Evolutionary conservation across 2,888 invertebrate species (phyloP).

Genomic region (Hoplodrina ambigua): DNA sequence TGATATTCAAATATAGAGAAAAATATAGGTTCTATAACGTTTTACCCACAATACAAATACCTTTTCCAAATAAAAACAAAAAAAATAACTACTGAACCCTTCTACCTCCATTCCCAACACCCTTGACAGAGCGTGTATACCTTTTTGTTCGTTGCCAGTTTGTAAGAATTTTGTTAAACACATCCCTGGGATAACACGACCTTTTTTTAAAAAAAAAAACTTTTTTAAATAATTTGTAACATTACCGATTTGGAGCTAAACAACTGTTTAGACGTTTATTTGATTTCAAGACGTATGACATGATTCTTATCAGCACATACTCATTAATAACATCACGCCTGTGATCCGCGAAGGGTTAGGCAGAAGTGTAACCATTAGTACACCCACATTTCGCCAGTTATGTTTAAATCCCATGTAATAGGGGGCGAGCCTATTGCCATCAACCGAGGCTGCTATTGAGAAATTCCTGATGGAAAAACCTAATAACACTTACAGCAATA

Average conservation of each 20-base stretch:
- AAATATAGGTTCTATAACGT: too few species aligned
- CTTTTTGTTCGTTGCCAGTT: constrained; percentile 47
- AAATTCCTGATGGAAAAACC: too few species aligned
- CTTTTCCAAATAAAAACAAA: background rate
- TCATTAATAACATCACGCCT: background rate
- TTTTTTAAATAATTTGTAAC: constrained; percentile 46
- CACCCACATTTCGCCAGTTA: too few species aligned
- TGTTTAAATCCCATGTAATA: too few species aligned
- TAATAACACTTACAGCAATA: too few species aligned
- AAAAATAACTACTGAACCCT: constrained; percentile 31
- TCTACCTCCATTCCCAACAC: background rate
- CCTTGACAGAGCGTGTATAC: constrained; percentile 21
- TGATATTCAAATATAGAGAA: too few species aligned
- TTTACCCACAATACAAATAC: too few species aligned
- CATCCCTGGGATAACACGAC: constrained; percentile 41
- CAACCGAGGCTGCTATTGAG: too few species aligned
- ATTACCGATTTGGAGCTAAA: constrained; percentile 35
- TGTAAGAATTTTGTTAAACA: constrained; percentile 66
- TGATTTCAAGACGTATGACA: background rate
- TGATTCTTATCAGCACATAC: background rate
- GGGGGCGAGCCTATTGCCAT: too few species aligned
- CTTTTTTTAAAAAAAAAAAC: constrained; percentile 26
- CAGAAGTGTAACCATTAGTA: too few species aligned
- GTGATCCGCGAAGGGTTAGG: background rate
- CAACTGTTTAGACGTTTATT: constrained; percentile 33